Conservation (phyloP, 2,113 vertebrate species). For the Lynx canadensis region DNA sequence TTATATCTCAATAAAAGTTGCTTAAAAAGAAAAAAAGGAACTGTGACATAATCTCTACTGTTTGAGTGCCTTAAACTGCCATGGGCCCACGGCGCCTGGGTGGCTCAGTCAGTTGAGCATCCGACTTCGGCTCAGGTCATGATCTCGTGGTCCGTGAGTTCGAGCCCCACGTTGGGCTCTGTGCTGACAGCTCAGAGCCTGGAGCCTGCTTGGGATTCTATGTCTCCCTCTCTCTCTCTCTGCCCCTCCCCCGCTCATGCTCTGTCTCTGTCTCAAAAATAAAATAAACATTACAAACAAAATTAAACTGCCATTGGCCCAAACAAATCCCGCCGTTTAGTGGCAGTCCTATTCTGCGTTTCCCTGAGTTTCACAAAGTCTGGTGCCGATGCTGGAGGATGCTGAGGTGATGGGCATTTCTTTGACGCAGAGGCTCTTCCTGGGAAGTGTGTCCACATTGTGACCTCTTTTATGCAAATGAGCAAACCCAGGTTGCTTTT, state of each 20-base stretch:
- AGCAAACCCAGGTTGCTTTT: not conserved
- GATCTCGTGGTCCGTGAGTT: too few species aligned
- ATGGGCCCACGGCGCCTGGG: not conserved
- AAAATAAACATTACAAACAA: too few species aligned
- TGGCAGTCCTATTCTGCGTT: not conserved
- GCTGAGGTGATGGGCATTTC: too few species aligned
- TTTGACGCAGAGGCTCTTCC: not conserved
- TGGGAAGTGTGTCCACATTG: not conserved
- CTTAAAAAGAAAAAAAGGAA: not conserved
- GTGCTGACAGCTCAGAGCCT: too few species aligned
- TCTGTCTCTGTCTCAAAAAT: too few species aligned
- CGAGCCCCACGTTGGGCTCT: too few species aligned
- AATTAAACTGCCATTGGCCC: too few species aligned
- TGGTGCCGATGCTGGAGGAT: not conserved
- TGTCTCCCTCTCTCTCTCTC: too few species aligned
- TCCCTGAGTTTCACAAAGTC: not conserved
- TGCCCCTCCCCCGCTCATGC: too few species aligned
- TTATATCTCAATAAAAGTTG: not conserved
- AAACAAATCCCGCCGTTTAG: not conserved
- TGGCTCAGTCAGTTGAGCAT: too few species aligned
- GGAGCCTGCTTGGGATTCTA: too few species aligned
- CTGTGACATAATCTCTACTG: not conserved
- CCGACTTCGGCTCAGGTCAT: too few species aligned
- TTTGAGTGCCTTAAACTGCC: not conserved
- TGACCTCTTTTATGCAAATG: not conserved